Percentiles rank a stretch among this genome's conserved stretches.
Evolutionary conservation across 2,113 vertebrate genomes (phyloP).

Genomic region (Sinocyclocheilus grahami): DNA sequence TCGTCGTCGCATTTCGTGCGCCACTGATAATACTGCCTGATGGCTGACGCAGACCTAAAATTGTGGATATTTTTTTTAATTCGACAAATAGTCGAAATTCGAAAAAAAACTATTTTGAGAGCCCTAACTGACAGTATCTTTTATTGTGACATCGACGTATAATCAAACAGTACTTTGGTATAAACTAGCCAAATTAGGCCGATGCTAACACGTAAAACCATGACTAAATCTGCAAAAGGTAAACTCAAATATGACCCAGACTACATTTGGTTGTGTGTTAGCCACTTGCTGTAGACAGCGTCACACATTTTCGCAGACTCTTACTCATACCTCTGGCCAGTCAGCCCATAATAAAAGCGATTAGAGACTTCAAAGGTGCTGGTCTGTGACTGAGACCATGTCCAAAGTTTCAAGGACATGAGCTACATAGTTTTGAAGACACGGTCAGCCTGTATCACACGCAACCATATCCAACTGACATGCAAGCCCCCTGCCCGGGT

Average conservation of each 20-base stretch:
- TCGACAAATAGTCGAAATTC: no score
- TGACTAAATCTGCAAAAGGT: not conserved
- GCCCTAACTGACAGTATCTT: not conserved
- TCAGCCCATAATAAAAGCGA: conserved; percentile 30
- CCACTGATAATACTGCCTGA: no score
- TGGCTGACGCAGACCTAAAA: no score
- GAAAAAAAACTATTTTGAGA: no score
- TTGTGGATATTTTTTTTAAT: no score
- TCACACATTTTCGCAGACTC: not conserved
- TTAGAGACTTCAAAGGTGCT: conserved; percentile 44
- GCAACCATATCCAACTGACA: conserved; percentile 20
- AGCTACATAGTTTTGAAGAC: not conserved
- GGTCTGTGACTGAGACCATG: conserved; percentile 26
- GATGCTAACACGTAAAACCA: not conserved
- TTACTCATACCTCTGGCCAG: not conserved
- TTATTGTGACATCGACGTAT: not conserved
- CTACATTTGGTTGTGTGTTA: not conserved
- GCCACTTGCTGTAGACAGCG: not conserved
- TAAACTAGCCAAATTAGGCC: not conserved
- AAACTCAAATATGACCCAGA: not conserved
- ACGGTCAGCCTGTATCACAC: not conserved
- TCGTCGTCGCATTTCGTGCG: no score
- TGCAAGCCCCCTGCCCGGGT: not conserved
- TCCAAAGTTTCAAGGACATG: not conserved
- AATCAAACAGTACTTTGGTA: not conserved